Percentiles rank a stretch among this genome's conserved stretches.
Evolutionary conservation across 1,140 invertebrate genomes (phyloP).

Genomic region (Orchestia grillus): DNA sequence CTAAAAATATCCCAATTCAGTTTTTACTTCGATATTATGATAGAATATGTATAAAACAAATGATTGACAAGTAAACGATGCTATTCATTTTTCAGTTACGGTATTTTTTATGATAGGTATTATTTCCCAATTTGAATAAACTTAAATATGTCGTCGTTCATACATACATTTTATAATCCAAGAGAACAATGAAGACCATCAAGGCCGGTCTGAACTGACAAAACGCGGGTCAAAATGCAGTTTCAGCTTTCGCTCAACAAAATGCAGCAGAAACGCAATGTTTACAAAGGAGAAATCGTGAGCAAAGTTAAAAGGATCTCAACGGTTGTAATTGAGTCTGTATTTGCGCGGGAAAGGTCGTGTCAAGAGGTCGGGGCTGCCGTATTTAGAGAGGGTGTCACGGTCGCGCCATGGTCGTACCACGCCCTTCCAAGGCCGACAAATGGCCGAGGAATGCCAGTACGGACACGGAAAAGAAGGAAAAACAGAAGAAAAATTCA

Average conservation of each 20-base stretch:
- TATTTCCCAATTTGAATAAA: neutral
- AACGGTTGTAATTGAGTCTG: neutral
- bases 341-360: constrained; percentile 44
- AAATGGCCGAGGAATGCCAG: neutral
- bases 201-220: neutral
- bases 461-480: neutral
- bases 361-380: constrained; percentile 21
- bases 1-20: too few relatives aligned
- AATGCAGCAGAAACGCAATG: neutral
- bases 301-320: neutral
- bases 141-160: neutral
- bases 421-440: neutral
- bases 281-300: neutral
- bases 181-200: neutral
- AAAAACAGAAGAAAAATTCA: neutral
- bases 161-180: neutral
- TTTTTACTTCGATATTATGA: too few relatives aligned
- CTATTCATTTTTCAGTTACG: too few relatives aligned
- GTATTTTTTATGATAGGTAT: too few relatives aligned
- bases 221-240: neutral
- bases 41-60: too few relatives aligned
- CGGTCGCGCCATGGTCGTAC: constrained; percentile 17
- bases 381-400: neutral
- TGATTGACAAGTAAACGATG: too few relatives aligned
- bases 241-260: neutral